phyloP scores from a whole-genome alignment of 2,888 invertebrate genomes.

The Limnephilus marmoratus region DNA sequence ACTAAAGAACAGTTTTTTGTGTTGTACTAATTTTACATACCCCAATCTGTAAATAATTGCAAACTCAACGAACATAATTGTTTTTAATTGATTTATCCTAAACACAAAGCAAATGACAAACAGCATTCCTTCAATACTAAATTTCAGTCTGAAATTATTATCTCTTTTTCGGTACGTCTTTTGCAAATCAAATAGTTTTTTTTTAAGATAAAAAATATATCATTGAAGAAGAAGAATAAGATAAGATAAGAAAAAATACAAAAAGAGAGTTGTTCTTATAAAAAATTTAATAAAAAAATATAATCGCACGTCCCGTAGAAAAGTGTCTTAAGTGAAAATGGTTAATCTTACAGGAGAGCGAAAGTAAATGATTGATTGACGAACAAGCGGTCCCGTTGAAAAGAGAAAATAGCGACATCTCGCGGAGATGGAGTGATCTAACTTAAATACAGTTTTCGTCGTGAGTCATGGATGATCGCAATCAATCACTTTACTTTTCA shows the following conservation, averaged over 20 bases:
- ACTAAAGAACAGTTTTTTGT: background rate
- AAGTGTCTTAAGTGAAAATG: too few relatives aligned
- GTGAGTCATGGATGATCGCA: too few relatives aligned
- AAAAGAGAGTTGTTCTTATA: too few relatives aligned
- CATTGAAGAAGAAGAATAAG: too few relatives aligned
- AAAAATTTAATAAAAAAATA: background rate
- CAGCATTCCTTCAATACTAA: conserved; percentile 4
- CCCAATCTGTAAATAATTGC: background rate
- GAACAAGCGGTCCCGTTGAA: too few relatives aligned
- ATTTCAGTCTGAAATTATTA: conserved; percentile 33
- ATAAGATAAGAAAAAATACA: too few relatives aligned
- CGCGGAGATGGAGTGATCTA: too few relatives aligned
- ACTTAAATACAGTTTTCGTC: too few relatives aligned
- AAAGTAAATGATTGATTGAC: too few relatives aligned
- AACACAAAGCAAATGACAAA: conserved; percentile 16
- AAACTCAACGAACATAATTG: conserved; percentile 12
- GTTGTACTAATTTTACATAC: conserved; percentile 2
- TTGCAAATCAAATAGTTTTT: conserved; percentile 16
- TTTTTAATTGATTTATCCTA: conserved; percentile 1
- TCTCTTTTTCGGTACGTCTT: background rate
- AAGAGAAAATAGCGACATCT: too few relatives aligned
- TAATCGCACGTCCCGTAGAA: background rate
- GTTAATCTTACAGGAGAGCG: too few relatives aligned
- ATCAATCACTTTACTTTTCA: too few relatives aligned
- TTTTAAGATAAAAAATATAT: background rate